Base-by-base conservation (phyloP, 2,888 invertebrate genomes). In the Meghimatium bilineatum region DNA sequence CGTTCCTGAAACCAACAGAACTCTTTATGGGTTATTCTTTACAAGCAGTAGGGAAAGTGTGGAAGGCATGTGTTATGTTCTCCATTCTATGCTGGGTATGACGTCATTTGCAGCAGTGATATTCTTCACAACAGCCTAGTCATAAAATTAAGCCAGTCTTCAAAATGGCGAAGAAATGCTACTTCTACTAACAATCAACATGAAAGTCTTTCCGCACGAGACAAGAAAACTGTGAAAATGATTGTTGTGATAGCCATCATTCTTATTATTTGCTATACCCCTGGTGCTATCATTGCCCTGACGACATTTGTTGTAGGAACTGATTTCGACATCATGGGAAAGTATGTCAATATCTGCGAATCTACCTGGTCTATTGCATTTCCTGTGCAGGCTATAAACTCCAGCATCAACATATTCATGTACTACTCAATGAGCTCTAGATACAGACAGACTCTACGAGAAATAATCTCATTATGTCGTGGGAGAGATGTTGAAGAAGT, bases 361-460 rank as follows among this genome's bases (percentile, higher is more conserved):
- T 29, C 63, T 1, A 32, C 49, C 26, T 66, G 38, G 38, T 38
- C 67, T 14, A 63, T 79, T 14, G 38, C 63, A 32, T 44, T 67
- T 10, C 1, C 38, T 14, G 26, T 67, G 20, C 63, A 80, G 32
- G 34, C 23, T 14, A 44, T 80, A 10, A 67, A 80, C 52, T 69
- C 79, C 29, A 80, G 79, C 69, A 49, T 80, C 10, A 80, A 63
- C 52, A 69, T 80, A 12, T 49, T 69, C 5, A 23, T 67, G 2
- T 80, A 69, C 32, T 69, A 69, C 26, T 2, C 49, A 17, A 80
- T 80, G 79, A 80, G 79, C 34, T 32, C 79, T 14, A 80, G 69
- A 23, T 80, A 69, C 34, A 67, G 69, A 69, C 32, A 80, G 3
- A 69, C 49, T 23, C 36, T 67, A 0, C 36, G 29, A 2, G 29